Base-by-base conservation (phyloP, 2,113 vertebrate genomes). In the Sceloporus tristichus region DNA sequence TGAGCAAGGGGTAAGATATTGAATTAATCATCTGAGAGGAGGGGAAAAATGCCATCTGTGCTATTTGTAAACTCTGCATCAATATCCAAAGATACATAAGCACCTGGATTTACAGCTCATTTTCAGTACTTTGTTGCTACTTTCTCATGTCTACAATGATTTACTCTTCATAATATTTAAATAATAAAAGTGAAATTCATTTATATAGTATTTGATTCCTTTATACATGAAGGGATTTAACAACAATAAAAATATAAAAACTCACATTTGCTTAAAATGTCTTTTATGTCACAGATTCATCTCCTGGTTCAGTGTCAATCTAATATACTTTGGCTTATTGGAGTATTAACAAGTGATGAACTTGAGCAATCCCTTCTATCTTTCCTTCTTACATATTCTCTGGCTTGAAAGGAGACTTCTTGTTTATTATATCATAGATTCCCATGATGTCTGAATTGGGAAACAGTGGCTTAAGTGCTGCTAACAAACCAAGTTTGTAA, bases 11-110 rank as follows among this genome's bases (percentile, higher is more conserved):
- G 91, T 92, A 95, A 95, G 96, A 96, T 91, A 94, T 85, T 95
- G 96, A 96, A 96, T 96, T 96, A 95, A 96, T 96, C 91, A 94
- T 93, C 82, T 83, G n/a, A 81, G 90, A 94, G 70, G 88, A 91
- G 94, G 56, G 42, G 9, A n/a, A 48, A 89, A 92, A 95, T 95
- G 92, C 96, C 96, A 96, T 96, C 93, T 96, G 95, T 90, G 92
- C 93, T 96, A 94, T 91, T 95, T 95, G 94, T 87, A 93, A 95
- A 91, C 29, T 92, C 93, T 87, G 92, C 92, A 93, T 91, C 56
- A 14, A 92, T 93, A 91, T 92, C 91, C 90, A 91, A 86, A 87
- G 94, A 95, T 88, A 92, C 0, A 0, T 88, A 92, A 87, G 90
- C 91, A 90, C 91, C 90, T 0, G 1, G 86, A 89, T 71, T 92